Evolutionary conservation across 2,797 vertebrate genomes (phyloP).

Genomic region (Brachyrhaphis roseni): DNA sequence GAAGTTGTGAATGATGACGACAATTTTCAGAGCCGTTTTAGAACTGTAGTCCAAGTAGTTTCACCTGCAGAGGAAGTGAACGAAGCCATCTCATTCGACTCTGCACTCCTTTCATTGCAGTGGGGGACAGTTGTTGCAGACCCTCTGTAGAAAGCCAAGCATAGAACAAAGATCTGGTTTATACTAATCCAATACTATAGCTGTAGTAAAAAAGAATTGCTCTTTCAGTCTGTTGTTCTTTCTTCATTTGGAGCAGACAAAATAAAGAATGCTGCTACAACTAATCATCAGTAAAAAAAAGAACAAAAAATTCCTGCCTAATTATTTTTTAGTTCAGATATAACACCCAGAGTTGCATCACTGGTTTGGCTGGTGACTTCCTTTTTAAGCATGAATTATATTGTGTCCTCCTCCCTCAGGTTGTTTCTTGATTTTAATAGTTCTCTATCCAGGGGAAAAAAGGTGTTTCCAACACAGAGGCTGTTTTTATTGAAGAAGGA

Average conservation of each 20-base stretch:
- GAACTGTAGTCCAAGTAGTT: no score
- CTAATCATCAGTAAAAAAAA: not conserved
- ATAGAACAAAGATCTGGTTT: no score
- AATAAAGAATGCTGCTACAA: not conserved
- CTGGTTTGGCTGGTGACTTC: not conserved
- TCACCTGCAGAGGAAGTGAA: no score
- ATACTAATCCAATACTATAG: no score
- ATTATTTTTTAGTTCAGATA: not conserved
- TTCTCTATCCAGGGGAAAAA: not conserved
- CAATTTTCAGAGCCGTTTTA: no score
- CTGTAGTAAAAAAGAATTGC: not conserved
- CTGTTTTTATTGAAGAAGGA: not conserved
- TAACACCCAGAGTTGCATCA: not conserved
- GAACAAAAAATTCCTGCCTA: not conserved
- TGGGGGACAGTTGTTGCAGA: no score
- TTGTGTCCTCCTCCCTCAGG: not conserved
- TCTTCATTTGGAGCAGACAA: not conserved
- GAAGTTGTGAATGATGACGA: no score
- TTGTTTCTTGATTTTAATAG: not conserved
- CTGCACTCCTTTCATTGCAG: no score
- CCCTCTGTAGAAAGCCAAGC: no score
- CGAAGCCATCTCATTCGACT: no score
- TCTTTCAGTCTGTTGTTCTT: not conserved
- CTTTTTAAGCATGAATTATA: not conserved
- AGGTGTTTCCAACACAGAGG: not conserved